Evolutionary conservation across 2,113 vertebrate species (phyloP), one percentile per base, ranked within the genome.

Genomic region (Gasterosteus nipponicus): DNA sequence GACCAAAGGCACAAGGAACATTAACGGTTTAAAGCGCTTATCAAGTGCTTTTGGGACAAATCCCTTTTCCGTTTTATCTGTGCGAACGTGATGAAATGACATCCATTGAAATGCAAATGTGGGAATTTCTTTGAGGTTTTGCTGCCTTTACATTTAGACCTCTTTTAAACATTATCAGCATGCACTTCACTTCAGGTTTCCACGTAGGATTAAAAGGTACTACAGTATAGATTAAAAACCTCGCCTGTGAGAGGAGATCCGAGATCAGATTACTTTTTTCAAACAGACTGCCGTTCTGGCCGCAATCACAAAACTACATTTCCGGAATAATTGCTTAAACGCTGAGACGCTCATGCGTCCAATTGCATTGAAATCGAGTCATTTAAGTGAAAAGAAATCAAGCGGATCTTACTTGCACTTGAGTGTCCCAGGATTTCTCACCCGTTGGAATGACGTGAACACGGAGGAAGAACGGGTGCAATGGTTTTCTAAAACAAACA

Each of bases 361-460:
- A 63, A 59, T 38, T 41, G 29, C 47, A 47, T 2, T 33, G 59
- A 61, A 63, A 19, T 33, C 15, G 63, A 63, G 33, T 10, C 44
- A 77, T 1, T 46, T 10, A 46, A 74, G 35, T 16, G 15, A 22
- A 69, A 75, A 41, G 47, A 74, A 78, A 65, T 75, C 41, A 56
- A 38, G 33, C 33, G 35, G 59, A 38, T 58, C 12, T 18, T 46
- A 47, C 49, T 65, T 2, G 33, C 57, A 49, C 16, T 1, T 41
- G 10, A 62, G 75, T 4, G 39, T 35, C 15, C 2, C 62, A 31
- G 75, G 80, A 77, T 82, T 46, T 10, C 10, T 44, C 47, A 3
- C 41, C 63, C 67, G 67, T 73, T 84, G 57, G 71, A 81, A 81
- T 67, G 42, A 89, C 79, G 56, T 64, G 59, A 76, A 81, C 77